A percentile compares a stretch with the other conserved stretches of the same genome.
phyloP scores from a whole-genome alignment of 2,113 vertebrate species.

The Tragulus kanchil region DNA sequence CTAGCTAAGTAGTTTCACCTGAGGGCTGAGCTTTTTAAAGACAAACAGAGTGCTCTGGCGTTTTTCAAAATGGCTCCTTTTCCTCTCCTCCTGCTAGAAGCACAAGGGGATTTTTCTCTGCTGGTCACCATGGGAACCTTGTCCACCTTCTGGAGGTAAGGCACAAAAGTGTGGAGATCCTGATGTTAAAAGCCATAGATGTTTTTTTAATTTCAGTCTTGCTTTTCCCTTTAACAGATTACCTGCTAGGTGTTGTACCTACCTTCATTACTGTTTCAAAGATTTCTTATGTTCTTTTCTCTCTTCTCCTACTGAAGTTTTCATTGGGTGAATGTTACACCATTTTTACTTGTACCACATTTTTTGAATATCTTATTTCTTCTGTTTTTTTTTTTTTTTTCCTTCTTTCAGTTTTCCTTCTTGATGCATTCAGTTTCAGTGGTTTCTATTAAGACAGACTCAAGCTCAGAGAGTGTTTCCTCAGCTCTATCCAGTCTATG shows the following conservation, averaged over 20 bases:
- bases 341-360: background rate
- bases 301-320: background rate
- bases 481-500: background rate
- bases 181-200: background rate
- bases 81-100: background rate
- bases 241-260: background rate
- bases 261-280: background rate
- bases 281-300: background rate
- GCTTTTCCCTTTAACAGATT: background rate
- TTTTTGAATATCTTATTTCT: background rate
- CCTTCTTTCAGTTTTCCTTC: background rate
- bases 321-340: background rate
- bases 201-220: background rate
- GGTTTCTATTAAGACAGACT: background rate
- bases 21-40: background rate
- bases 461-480: background rate
- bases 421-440: background rate
- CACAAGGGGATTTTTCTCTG: background rate
- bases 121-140: background rate
- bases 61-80: background rate
- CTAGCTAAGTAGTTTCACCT: background rate
- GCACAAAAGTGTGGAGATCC: background rate
- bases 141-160: background rate
- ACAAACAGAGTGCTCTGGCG: background rate
- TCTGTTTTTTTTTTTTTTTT: background rate